phyloP scores from a whole-genome alignment of 2,888 invertebrate genomes.

The Spatulosminthurus flaviceps region DNA sequence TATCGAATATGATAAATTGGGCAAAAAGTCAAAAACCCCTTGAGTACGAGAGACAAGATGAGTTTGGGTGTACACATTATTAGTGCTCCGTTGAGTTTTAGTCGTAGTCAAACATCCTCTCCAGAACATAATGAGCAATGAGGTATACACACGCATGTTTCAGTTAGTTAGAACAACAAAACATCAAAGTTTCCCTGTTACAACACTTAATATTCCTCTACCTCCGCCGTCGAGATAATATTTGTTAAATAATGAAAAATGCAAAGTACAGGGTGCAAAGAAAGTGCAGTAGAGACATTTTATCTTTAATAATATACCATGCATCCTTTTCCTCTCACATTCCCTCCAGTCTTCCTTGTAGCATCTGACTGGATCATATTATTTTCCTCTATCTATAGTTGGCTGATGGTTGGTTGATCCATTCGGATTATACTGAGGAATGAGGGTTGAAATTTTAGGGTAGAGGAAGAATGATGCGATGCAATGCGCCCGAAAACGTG shows the following conservation, averaged over 20 bases:
- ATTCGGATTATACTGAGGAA: neutral
- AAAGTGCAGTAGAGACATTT: neutral
- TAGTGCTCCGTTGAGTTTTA: too few relatives aligned
- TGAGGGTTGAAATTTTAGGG: constrained; percentile 13
- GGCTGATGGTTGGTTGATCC: neutral
- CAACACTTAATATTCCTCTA: too few relatives aligned
- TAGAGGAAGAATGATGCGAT: neutral
- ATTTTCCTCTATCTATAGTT: too few relatives aligned
- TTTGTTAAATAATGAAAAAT: constrained; percentile 19
- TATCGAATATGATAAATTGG: constrained; percentile 21
- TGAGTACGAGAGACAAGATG: neutral
- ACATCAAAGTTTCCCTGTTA: neutral
- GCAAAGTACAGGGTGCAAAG: constrained; percentile 18
- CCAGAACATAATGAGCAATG: constrained; percentile 16
- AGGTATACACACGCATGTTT: constrained; percentile 28
- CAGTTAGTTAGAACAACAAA: neutral
- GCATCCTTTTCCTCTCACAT: too few relatives aligned
- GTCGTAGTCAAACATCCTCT: neutral
- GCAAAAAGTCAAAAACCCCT: constrained; percentile 26
- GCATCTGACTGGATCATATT: neutral
- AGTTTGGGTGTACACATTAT: neutral
- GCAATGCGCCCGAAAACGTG: neutral
- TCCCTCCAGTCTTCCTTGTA: neutral
- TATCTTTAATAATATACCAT: neutral
- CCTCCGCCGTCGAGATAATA: neutral